phyloP scores from a whole-genome alignment of 2,113 vertebrate species.

The Canis aureus region DNA sequence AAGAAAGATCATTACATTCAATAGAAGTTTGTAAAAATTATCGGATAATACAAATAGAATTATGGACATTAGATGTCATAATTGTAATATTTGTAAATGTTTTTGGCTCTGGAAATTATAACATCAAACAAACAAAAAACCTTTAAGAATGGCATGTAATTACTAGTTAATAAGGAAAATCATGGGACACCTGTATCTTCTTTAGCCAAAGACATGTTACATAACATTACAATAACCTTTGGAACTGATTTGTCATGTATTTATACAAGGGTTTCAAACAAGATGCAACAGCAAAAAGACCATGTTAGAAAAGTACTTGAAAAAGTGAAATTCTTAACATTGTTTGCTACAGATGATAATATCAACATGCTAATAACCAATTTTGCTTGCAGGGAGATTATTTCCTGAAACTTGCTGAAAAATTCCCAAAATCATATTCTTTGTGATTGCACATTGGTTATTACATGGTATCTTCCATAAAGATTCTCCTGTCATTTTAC shows the following conservation, averaged over 20 bases:
- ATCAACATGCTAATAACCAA: neutral
- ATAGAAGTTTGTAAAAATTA: neutral
- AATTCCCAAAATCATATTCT: neutral
- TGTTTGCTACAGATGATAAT: neutral
- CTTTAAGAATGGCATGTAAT: neutral
- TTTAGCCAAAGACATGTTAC: neutral
- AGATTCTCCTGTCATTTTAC: neutral
- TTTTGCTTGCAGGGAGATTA: neutral
- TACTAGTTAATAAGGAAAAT: neutral
- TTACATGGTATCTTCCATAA: neutral
- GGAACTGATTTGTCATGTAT: neutral
- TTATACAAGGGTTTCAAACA: neutral
- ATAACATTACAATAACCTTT: neutral
- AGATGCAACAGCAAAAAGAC: neutral
- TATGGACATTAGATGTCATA: neutral
- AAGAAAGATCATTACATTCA: neutral
- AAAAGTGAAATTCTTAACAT: neutral
- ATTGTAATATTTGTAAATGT: neutral
- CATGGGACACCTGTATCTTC: neutral
- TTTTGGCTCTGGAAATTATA: neutral
- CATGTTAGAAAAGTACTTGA: neutral
- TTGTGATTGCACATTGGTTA: neutral
- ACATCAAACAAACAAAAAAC: neutral
- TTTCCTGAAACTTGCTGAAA: slow-evolving; percentile 6
- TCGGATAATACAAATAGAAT: neutral